phyloP scores from a whole-genome alignment of 2,888 invertebrate species.

The Pseudococcus viburni region DNA sequence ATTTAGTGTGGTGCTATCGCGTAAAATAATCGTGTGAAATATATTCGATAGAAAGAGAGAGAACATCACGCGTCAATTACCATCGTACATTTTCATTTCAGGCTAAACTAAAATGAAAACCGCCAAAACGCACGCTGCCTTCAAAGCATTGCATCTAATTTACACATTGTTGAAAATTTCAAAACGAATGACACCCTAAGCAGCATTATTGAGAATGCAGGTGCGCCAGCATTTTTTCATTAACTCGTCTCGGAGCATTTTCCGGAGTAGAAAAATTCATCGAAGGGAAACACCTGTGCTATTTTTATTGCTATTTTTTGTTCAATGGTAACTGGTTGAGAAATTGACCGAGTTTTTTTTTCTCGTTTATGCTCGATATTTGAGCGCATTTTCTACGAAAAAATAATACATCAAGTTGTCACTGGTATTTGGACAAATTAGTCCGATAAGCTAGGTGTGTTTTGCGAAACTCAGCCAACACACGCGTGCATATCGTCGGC shows the following conservation, averaged over 20 bases:
- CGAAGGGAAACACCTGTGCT: conserved; percentile 7
- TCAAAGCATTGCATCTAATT: conserved; percentile 32
- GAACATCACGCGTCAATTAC: background rate
- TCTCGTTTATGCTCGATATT: background rate
- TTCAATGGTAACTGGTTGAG: background rate
- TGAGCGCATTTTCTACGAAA: background rate
- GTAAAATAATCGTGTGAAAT: background rate
- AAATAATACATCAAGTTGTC: background rate
- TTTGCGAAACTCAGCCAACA: background rate
- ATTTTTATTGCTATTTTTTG: background rate
- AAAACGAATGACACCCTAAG: background rate
- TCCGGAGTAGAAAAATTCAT: background rate
- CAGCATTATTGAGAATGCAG: background rate
- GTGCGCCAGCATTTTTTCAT: background rate
- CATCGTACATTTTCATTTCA: background rate
- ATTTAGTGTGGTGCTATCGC: background rate
- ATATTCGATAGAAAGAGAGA: background rate
- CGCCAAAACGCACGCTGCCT: background rate
- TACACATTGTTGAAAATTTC: conserved; percentile 47
- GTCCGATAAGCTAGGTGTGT: background rate
- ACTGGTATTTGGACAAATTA: background rate
- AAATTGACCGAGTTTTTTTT: background rate
- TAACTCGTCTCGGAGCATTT: background rate
- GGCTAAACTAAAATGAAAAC: background rate
- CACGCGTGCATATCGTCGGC: background rate